Percentiles rank a stretch among this genome's conserved stretches.
These are phyloP conservation scores for Sarcophaga peregrina DNA, from an alignment of 1,140 invertebrate species.

Conservation along the genomic window DNA sequence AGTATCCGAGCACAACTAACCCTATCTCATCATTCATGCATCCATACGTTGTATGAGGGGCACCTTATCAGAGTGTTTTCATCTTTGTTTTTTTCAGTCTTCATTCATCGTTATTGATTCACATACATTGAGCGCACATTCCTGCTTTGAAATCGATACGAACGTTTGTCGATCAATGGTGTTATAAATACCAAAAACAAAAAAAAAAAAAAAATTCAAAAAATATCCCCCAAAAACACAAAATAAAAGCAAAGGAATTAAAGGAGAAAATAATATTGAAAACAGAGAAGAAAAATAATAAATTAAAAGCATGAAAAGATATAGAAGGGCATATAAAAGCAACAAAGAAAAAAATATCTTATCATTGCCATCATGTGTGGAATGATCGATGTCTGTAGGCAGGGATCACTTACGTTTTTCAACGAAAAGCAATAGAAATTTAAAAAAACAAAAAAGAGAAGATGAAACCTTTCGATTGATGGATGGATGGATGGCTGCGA, in stretches of 20 bases:
- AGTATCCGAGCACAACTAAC: not conserved
- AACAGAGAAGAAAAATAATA: no score
- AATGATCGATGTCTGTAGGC: constrained; percentile 34
- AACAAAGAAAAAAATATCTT: not conserved
- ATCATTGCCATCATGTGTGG: not conserved
- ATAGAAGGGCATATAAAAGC: no score
- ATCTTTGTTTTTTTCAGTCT: not conserved
- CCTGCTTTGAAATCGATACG: constrained; percentile 25
- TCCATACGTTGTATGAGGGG: not conserved
- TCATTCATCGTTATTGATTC: not conserved
- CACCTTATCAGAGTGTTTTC: not conserved
- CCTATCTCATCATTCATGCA: not conserved
- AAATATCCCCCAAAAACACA: no score
- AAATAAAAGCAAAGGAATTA: no score
- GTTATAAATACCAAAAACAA: not conserved
- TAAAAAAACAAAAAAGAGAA: not conserved
- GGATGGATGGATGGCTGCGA: not conserved
- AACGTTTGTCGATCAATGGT: not conserved
- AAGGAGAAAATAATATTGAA: no score
- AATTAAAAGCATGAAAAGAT: no score
- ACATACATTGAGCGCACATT: not conserved
- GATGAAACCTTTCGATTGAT: not conserved
- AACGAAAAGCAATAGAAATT: not conserved
- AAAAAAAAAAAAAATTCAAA: constrained; percentile 4
- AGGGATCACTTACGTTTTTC: constrained; percentile 15